Base-by-base conservation (phyloP, 1,140 invertebrate species). In the Musca domestica region DNA sequence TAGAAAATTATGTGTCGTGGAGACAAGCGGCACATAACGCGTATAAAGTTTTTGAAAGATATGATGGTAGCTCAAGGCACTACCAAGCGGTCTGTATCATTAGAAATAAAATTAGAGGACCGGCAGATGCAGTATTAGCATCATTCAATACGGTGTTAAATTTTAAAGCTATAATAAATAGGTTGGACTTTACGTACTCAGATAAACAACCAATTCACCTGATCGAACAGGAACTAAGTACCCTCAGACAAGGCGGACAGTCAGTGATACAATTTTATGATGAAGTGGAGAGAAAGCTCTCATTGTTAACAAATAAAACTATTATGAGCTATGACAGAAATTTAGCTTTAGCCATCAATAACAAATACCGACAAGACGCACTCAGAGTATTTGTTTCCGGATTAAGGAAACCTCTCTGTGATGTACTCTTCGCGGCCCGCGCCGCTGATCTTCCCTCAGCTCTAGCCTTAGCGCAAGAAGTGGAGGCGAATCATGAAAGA, bases 271-370 rank as follows among this genome's bases (percentile, higher is more conserved):
- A 30, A 30, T 30, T 30, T 30, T 30, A 30, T 30, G 27, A 30
- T 30, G 27, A 30, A 30, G 27, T 30, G 71, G 67, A 72, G 19
- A 72, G 70, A 54, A 74, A 75, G 51, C 46, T 72, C 1, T 71
- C 64, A 34, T 41, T 72, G 9, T 41, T 74, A 34, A 75, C 69
- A 10, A 74, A 74, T 47, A 73, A 74, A 61, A 66, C 20, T 6
- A 41, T 71, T 6, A 71, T 70, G 70, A 41, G 64, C 0, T 64
- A 71, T 20, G 41, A 48, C n/a, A n/a, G 66, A 15, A 23, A 41
- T 47, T 14, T 14, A 3, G 7, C 27, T 7, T 14, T 70, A 22
- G 63, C 61, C 3, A 30, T 30, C 27, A 30, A 30, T 30, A 30
- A 30, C 27, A 30, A 30, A 30, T 30, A 30, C 27, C 9, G 27